phyloP scores from a whole-genome alignment of 2,113 vertebrate genomes.

The Melospiza melodia region DNA sequence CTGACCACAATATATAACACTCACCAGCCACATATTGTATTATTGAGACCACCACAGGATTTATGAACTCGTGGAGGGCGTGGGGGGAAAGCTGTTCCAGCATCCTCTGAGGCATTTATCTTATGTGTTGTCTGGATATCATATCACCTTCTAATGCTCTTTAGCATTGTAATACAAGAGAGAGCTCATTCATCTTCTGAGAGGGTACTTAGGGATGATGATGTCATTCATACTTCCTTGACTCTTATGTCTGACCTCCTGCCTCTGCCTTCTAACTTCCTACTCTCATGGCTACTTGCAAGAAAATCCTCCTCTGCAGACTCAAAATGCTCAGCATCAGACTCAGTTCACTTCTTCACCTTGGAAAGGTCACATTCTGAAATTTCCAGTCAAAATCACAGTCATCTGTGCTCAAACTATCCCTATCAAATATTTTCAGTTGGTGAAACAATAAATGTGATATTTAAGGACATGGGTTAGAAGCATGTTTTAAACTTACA shows the following conservation, averaged over 20 bases:
- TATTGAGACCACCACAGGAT: slow-evolving; percentile 46
- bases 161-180: slow-evolving; percentile 77
- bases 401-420: not conserved
- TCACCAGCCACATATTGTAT: slow-evolving; percentile 32
- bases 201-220: slow-evolving; percentile 72
- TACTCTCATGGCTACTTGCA: slow-evolving; percentile 46
- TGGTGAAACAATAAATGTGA: not conserved
- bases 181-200: slow-evolving; percentile 70
- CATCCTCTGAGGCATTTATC: slow-evolving; percentile 63
- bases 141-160: slow-evolving; percentile 81
- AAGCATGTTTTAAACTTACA: not conserved
- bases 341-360: not conserved
- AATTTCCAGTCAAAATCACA: slow-evolving; percentile 3
- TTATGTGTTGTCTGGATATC: slow-evolving; percentile 73
- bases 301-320: not conserved
- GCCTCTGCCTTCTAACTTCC: slow-evolving; percentile 55
- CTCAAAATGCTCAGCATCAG: slow-evolving; percentile 13
- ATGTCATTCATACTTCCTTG: slow-evolving; percentile 80
- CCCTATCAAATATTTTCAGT: not conserved
- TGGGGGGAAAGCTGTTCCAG: slow-evolving; percentile 38
- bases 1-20: slow-evolving; percentile 29
- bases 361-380: not conserved
- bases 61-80: slow-evolving; percentile 38
- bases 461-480: not conserved
- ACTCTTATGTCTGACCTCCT: slow-evolving; percentile 59